Base-by-base conservation (phyloP, 2,113 vertebrate genomes). In the Microtus ochrogaster region DNA sequence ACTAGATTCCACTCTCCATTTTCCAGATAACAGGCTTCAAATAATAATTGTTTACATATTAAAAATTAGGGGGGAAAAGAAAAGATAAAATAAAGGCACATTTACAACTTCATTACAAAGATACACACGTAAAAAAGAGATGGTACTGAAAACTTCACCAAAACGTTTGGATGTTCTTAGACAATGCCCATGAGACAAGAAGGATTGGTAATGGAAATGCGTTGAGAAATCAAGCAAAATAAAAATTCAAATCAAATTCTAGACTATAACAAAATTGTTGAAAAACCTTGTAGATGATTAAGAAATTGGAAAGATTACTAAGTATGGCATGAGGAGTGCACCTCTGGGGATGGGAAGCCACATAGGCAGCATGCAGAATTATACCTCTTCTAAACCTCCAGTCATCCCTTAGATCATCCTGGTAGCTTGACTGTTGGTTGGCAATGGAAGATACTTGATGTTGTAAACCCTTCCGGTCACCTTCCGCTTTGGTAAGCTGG, bases 401-500 rank as follows among this genome's bases (percentile, higher is more conserved):
- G 92, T 98, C 98, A 94, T 98, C 98, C 79, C 98, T 98, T 72
- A 98, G 98, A 39, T 98, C 97, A 93, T 99, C 98, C 55, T 96
- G 95, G 73, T 94, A 97, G 94, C 76, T 98, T 92, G 98, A 98
- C 76, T 90, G 97, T 77, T 97, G 98, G 44, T 96, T 83, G 84
- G 97, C 72, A 95, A 98, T 96, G 81, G 96, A 98, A 33, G 98
- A 98, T 61, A 98, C 97, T 97, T 99, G 98, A 97, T 98, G 98
- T 4, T 99, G 99, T 94, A 99, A 97, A 77, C 98, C 98, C 22
- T 90, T 96, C 63, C 98, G 98, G 81, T 99, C 98, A 0, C 98
- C 98, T 98, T 98, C 99, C 41, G 98, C 98, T 98, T 98, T 99
- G 92, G 98, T 78, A 88, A 99, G 99, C 41, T 99, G 99, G 19